Percentiles rank a stretch among this genome's conserved stretches.
Evolutionary conservation across 2,797 vertebrate species (phyloP).

Genomic region (Pipistrellus nathusii): DNA sequence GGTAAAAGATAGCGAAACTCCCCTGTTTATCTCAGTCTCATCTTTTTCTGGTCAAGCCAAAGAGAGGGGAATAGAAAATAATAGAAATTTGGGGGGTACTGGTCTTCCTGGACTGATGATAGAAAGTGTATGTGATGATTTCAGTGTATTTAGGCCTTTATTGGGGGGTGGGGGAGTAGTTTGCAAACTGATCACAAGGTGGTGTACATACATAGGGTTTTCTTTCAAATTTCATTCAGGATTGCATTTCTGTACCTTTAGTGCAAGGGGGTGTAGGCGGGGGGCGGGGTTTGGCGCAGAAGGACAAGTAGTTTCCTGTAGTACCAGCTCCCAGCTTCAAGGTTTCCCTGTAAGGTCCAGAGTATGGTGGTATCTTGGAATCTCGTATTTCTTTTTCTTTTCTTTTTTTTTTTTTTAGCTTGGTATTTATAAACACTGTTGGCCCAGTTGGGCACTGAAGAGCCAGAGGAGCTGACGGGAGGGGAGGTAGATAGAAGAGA

Average conservation of each 20-base stretch:
- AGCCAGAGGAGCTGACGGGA: background rate
- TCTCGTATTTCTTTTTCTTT: background rate
- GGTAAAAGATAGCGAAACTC: background rate
- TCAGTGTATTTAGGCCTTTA: slow-evolving; percentile 6
- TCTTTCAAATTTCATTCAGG: slow-evolving; percentile 48
- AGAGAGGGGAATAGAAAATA: slow-evolving; percentile 28
- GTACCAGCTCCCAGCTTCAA: background rate
- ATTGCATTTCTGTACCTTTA: slow-evolving; percentile 24
- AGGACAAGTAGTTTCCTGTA: background rate
- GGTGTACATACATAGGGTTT: slow-evolving; percentile 71
- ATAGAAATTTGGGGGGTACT: background rate
- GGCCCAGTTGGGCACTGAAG: background rate
- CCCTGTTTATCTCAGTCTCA: background rate
- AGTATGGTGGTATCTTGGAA: background rate
- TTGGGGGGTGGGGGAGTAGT: slow-evolving; percentile 30
- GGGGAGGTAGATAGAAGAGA: background rate
- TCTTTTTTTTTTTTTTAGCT: background rate
- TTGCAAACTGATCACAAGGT: slow-evolving; percentile 78
- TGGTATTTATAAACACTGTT: background rate
- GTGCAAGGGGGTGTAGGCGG: background rate
- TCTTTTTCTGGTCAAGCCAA: slow-evolving; percentile 25
- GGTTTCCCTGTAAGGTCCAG: background rate
- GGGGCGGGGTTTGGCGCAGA: background rate
- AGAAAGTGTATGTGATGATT: background rate
- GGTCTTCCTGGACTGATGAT: background rate